Base-by-base conservation (phyloP, 1,140 invertebrate genomes). In the Mesaphorura yosii region DNA sequence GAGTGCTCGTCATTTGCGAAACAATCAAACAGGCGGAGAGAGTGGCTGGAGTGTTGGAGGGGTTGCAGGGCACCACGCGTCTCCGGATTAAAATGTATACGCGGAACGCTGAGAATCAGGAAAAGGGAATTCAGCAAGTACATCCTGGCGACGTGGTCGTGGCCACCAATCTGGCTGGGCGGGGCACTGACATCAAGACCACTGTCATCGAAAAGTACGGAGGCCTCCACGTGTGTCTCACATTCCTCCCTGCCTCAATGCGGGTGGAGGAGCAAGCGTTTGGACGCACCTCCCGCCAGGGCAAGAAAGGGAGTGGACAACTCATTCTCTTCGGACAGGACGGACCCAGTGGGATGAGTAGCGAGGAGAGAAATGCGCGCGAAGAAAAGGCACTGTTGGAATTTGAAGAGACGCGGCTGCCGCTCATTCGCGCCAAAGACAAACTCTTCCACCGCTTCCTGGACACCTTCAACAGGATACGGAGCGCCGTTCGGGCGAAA, bases 1-100 rank as follows among this genome's bases (percentile, higher is more conserved):
- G 64, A 31, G 61, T 64, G 22, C 47, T 68, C 27, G 65, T 68
- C 17, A 66, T 69, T 29, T 68, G 67, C 51, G 58, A 67, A 48
- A 64, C 64, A 15, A 59, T 67, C 19, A 47, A 61, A 14, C 56
- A 65, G 2, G 57, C 62, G 22, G 56, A 64, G 1, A 39, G 19
- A 2, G 12, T 65, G 2, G 23, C 53, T 10, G 40, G 47, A 38
- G 20, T 25, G 0, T 41, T 59, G 28, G 31, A 23, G 17, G 48
- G 48, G 53, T 39, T 31, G 46, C 42, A 10, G 53, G n/a, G n/a
- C n/a, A n/a, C n/a, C n/a, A n/a, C n/a, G n/a, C 19, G 14, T 12
- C 3, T 46, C 22, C 15, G 7, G 23, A 10, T 25, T 10, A 20
- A 20, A 46, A 26, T 46, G 44, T 20, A 22, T 17, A 22, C 23